Conservation (phyloP, 2,888 invertebrate genomes). For the Pachymerium ferrugineum region DNA sequence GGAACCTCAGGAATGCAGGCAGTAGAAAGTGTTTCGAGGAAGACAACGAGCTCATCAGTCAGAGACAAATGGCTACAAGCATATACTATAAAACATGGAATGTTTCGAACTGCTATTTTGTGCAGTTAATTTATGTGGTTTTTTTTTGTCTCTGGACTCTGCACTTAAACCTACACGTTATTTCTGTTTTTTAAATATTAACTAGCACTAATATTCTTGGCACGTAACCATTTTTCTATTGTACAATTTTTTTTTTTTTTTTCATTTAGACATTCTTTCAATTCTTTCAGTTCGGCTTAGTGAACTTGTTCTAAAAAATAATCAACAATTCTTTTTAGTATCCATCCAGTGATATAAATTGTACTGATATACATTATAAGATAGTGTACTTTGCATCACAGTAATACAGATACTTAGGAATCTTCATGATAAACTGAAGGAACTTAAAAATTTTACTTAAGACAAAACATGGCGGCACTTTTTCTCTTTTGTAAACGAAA, state of each 20-base stretch:
- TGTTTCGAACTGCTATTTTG: conserved; percentile 16
- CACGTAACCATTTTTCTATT: conserved; percentile 17
- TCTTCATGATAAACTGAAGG: no score
- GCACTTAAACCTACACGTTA: neutral
- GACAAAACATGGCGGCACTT: no score
- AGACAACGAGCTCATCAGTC: conserved; percentile 27
- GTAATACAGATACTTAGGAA: neutral
- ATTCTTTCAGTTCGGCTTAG: no score
- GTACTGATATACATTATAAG: neutral
- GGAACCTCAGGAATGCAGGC: conserved; percentile 27
- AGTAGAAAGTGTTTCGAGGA: conserved; percentile 24
- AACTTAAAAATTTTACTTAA: no score
- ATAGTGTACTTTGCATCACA: neutral
- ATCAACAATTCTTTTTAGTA: no score
- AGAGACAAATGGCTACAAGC: conserved; percentile 23
- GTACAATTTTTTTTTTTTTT: no score
- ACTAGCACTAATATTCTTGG: neutral
- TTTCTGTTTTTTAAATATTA: neutral
- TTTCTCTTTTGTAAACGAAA: no score
- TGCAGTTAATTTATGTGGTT: conserved; percentile 27
- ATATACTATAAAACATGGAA: conserved; percentile 20
- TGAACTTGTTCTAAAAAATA: no score
- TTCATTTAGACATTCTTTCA: no score
- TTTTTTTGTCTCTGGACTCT: conserved; percentile 1
- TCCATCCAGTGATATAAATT: no score